Conservation (phyloP, 2,113 vertebrate species). For the Cyprichromis sp. region DNA sequence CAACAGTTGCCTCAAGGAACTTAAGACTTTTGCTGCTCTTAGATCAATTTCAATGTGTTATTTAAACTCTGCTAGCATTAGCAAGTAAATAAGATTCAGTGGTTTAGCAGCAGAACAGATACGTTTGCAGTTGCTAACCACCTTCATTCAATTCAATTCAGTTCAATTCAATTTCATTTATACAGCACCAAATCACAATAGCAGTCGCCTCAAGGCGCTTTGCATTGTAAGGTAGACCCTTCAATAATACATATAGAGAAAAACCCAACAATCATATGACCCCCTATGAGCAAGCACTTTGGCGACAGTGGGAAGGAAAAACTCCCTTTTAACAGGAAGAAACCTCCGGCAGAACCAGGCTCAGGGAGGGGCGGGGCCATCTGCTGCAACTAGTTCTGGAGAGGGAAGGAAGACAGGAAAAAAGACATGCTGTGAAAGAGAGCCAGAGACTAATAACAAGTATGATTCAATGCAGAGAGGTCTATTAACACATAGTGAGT, state of each 20-base stretch:
- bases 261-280: background rate
- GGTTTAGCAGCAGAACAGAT: background rate
- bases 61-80: background rate
- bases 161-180: background rate
- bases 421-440: background rate
- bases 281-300: background rate
- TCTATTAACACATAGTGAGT: background rate
- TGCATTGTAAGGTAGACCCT: background rate
- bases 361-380: background rate
- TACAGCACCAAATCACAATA: background rate
- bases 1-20: background rate
- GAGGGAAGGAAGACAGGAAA: background rate
- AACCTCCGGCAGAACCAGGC: accelerated
- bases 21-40: background rate
- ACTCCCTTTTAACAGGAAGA: background rate
- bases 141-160: background rate
- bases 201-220: background rate
- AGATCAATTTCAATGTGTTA: background rate
- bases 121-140: background rate
- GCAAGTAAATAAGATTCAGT: background rate
- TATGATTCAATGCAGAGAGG: background rate
- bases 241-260: background rate
- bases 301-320: background rate
- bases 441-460: background rate
- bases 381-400: accelerated